Percentiles rank a stretch among this genome's conserved stretches.
Conservation (phyloP, 2,888 invertebrate genomes). For the Perizoma flavofasciatum region DNA sequence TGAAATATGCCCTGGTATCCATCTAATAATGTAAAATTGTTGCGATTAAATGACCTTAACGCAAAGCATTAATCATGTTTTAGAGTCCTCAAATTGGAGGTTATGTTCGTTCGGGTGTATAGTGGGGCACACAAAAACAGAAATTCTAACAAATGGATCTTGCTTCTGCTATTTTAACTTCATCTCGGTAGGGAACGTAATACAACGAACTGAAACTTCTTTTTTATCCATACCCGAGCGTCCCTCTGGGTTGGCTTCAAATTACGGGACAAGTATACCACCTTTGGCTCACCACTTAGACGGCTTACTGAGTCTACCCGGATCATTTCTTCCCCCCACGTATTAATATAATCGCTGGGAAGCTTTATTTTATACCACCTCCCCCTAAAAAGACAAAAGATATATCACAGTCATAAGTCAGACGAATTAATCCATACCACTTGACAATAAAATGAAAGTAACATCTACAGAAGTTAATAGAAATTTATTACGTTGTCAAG, state of each 20-base stretch:
- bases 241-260: constrained; percentile 42
- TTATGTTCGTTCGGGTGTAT: too few relatives aligned
- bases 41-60: too few relatives aligned
- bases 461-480: constrained; percentile 80
- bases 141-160: too few relatives aligned
- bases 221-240: constrained; percentile 28
- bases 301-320: constrained; percentile 68
- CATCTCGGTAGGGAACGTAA: not conserved
- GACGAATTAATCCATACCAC: constrained; percentile 82
- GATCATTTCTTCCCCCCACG: constrained; percentile 69
- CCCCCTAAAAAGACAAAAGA: constrained; percentile 70
- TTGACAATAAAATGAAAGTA: constrained; percentile 80
- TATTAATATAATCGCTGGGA: constrained; percentile 81
- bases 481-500: constrained; percentile 72
- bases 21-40: too few relatives aligned
- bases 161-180: too few relatives aligned
- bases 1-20: too few relatives aligned
- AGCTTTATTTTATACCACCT: constrained; percentile 77
- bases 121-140: too few relatives aligned
- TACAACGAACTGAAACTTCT: constrained; percentile 15
- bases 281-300: constrained; percentile 63
- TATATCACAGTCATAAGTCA: constrained; percentile 84
- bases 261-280: constrained; percentile 45
- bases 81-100: too few relatives aligned
- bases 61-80: too few relatives aligned